Percentiles rank a stretch among this genome's conserved stretches.
Conservation (phyloP, 2,113 vertebrate species). For the Anhinga anhinga region DNA sequence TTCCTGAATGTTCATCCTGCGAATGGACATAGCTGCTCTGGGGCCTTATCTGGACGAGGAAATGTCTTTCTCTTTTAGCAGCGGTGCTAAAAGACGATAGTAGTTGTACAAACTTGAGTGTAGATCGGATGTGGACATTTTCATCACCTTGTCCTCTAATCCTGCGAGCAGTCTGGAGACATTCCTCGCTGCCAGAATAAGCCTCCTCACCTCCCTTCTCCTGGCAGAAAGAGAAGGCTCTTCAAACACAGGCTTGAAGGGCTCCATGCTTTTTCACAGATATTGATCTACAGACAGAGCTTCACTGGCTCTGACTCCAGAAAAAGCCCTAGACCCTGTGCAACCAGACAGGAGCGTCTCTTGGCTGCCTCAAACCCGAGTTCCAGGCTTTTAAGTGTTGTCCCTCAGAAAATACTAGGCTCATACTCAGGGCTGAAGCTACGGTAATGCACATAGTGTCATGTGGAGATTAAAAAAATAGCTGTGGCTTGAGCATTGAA, state of each 20-base stretch:
- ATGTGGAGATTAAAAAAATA: neutral
- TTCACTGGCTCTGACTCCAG: neutral
- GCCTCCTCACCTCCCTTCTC: neutral
- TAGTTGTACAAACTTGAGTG: neutral
- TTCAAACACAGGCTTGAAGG: neutral
- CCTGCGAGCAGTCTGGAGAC: neutral
- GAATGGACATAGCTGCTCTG: neutral
- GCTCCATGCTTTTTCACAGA: neutral
- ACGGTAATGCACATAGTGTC: accelerated
- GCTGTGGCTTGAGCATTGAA: neutral
- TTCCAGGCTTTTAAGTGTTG: neutral
- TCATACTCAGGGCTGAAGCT: neutral
- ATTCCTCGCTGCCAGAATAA: neutral
- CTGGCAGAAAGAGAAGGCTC: neutral
- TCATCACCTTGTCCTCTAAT: neutral
- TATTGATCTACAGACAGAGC: neutral
- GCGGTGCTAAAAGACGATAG: neutral
- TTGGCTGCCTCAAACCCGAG: neutral
- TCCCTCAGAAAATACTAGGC: neutral
- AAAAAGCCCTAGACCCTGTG: neutral
- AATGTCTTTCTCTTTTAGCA: neutral
- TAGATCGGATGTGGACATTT: neutral
- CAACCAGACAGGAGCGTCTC: neutral
- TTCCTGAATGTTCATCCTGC: neutral
- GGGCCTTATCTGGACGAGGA: neutral